These are phyloP conservation scores for Pseudorectes ferrugineus DNA, from an alignment of 2,113 vertebrate species.

Conservation along the genomic window DNA sequence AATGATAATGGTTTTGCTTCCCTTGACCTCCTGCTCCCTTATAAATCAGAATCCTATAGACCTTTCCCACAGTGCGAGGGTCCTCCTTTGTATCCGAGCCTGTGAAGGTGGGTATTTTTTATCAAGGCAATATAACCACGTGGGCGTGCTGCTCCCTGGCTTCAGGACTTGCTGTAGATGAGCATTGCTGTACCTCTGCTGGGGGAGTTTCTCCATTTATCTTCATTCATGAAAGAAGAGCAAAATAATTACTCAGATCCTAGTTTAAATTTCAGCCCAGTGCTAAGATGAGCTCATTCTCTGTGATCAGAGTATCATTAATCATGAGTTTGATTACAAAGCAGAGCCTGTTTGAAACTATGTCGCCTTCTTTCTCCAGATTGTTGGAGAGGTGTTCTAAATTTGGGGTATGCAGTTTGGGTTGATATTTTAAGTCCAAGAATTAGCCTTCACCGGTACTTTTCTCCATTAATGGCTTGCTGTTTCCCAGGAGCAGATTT, in stretches of 20 bases:
- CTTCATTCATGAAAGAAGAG: neutral
- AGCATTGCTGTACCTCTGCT: accelerated
- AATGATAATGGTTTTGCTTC: conserved; percentile 60
- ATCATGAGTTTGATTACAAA: neutral
- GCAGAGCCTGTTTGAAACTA: neutral
- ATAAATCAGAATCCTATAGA: conserved; percentile 67
- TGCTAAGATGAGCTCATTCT: neutral
- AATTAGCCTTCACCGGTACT: neutral
- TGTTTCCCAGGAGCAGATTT: neutral
- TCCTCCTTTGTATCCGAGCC: neutral
- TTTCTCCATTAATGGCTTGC: neutral
- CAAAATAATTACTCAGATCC: neutral
- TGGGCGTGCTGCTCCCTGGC: neutral
- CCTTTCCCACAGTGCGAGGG: conserved; percentile 27
- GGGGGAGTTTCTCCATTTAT: neutral
- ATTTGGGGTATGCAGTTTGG: neutral
- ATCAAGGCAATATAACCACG: neutral
- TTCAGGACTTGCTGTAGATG: neutral
- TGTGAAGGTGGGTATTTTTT: conserved; percentile 9
- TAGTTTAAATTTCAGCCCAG: neutral
- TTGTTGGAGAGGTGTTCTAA: neutral
- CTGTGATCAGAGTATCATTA: neutral
- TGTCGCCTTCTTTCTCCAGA: neutral
- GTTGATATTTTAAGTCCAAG: neutral
- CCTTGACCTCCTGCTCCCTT: conserved; percentile 55